phyloP scores from a whole-genome alignment of 2,113 vertebrate genomes.

The Speoplatyrhinus poulsoni region DNA sequence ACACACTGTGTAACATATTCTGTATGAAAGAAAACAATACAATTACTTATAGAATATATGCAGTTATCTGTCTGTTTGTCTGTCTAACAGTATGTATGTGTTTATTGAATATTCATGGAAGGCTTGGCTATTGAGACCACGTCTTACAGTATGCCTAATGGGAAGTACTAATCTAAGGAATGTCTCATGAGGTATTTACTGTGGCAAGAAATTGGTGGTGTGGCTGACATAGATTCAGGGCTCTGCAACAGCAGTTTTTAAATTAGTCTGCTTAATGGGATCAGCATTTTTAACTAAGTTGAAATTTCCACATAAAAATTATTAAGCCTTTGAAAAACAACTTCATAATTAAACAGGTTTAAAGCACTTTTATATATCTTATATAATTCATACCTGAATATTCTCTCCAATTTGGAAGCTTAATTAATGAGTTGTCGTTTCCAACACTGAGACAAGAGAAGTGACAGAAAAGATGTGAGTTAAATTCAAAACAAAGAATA shows the following conservation, averaged over 20 bases:
- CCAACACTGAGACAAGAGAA: constrained; percentile 46
- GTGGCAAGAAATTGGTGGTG: constrained; percentile 29
- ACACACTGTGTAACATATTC: constrained; percentile 81
- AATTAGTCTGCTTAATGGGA: background rate
- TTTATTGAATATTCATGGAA: background rate
- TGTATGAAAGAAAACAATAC: constrained; percentile 40
- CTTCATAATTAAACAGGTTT: background rate
- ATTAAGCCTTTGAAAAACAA: too few species aligned
- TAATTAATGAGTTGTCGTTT: constrained; percentile 41
- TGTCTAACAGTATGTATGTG: background rate
- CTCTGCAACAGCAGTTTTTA: too few species aligned
- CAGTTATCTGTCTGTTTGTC: background rate
- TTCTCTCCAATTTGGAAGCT: constrained; percentile 64
- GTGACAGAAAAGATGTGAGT: background rate
- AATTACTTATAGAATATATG: background rate
- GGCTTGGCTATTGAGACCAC: background rate
- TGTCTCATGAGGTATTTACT: constrained; percentile 11
- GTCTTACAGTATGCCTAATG: background rate
- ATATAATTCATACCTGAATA: constrained; percentile 36
- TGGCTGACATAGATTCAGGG: background rate
- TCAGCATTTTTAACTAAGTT: background rate
- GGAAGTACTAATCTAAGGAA: background rate
- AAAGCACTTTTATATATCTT: background rate
- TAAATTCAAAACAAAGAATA: background rate
- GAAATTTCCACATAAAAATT: too few species aligned